These are phyloP conservation scores for Brenthis hecate DNA, from an alignment of 2,888 invertebrate genomes.

Conservation along the genomic window DNA sequence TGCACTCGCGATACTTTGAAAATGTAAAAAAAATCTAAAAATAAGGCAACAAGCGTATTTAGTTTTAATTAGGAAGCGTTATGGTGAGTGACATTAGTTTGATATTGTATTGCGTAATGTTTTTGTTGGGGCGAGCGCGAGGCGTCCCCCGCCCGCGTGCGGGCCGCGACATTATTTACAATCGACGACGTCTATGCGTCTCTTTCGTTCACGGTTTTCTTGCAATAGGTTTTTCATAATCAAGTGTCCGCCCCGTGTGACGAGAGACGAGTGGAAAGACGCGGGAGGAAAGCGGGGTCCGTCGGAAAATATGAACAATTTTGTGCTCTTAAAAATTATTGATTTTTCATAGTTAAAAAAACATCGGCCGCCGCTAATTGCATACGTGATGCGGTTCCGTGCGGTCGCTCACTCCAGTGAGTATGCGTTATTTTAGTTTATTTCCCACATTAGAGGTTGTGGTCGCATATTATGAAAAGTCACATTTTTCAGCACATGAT, in stretches of 20 bases:
- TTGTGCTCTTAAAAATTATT: constrained; percentile 79
- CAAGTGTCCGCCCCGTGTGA: constrained; percentile 64
- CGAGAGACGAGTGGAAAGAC: constrained; percentile 42
- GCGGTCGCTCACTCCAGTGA: constrained; percentile 57
- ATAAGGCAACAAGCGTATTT: constrained; percentile 40
- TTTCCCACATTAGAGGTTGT: constrained; percentile 60
- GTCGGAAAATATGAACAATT: constrained; percentile 77
- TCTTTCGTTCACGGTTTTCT: constrained; percentile 73
- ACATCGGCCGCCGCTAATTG: constrained; percentile 64
- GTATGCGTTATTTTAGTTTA: constrained; percentile 60
- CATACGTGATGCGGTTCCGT: constrained; percentile 63
- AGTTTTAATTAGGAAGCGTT: constrained; percentile 41
- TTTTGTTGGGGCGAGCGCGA: constrained; percentile 60
- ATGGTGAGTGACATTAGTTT: constrained; percentile 48
- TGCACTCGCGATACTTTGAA: constrained; percentile 63
- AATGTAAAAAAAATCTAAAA: constrained; percentile 49
- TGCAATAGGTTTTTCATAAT: constrained; percentile 74
- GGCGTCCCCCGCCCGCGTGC: constrained; percentile 66
- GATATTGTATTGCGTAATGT: constrained; percentile 56
- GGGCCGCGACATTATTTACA: constrained; percentile 63
- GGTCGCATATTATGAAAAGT: constrained; percentile 62
- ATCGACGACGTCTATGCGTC: constrained; percentile 69
- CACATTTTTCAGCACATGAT: constrained; percentile 71
- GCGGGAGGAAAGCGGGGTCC: constrained; percentile 63
- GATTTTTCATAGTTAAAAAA: constrained; percentile 80